Percentiles rank a stretch among this genome's conserved stretches.
These are phyloP conservation scores for Xestoiulus laeticollis DNA, from an alignment of 2,888 invertebrate genomes.

Conservation along the genomic window DNA sequence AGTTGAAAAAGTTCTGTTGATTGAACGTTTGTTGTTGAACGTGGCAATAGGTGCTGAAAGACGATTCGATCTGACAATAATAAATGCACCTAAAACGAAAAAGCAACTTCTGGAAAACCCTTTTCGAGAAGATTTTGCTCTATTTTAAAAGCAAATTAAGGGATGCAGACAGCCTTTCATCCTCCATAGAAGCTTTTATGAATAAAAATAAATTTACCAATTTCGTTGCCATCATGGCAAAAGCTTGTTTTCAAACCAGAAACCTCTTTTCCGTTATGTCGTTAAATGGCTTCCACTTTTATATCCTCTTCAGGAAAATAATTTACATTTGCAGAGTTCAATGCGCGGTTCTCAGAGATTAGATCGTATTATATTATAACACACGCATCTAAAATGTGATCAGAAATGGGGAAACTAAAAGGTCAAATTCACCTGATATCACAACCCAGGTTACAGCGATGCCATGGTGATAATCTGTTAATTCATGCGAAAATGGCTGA, in stretches of 20 bases:
- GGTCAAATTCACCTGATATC: too few species aligned
- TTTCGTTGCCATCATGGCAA: neutral
- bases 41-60: slow-evolving; percentile 7
- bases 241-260: neutral
- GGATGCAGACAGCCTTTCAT: neutral
- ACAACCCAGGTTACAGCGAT: too few species aligned
- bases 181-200: neutral
- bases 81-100: neutral
- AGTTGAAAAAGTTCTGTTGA: slow-evolving; percentile 12
- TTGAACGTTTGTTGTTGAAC: slow-evolving; percentile 40
- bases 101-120: slow-evolving; percentile 27
- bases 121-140: neutral
- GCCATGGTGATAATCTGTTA: too few species aligned
- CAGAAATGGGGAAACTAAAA: too few species aligned
- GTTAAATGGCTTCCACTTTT: neutral
- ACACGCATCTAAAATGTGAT: too few species aligned
- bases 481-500: too few species aligned
- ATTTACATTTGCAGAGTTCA: neutral
- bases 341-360: neutral
- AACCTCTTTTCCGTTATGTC: neutral
- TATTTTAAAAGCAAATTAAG: slow-evolving; percentile 32
- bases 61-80: slow-evolving; percentile 2
- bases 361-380: too few species aligned
- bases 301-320: neutral
- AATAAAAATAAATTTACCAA: slow-evolving; percentile 23